These are phyloP conservation scores for Anagyrus pseudococci DNA, from an alignment of 2,888 invertebrate genomes.

Conservation along the genomic window DNA sequence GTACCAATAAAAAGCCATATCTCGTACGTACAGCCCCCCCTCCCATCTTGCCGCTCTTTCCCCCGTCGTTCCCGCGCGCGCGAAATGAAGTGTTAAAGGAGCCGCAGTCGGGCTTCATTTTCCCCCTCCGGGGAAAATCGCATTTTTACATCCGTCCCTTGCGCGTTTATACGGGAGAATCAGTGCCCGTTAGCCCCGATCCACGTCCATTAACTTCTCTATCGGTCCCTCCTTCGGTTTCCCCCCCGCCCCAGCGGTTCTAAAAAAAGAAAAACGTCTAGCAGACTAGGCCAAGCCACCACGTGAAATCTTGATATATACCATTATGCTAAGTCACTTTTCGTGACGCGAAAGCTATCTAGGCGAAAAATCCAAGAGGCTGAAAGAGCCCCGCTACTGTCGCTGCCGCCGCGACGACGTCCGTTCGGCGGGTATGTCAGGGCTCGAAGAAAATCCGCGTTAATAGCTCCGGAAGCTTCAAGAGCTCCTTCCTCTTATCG, in stretches of 20 bases:
- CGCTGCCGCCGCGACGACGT: too few species aligned
- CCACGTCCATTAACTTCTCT: constrained; percentile 19
- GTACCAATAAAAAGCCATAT: too few species aligned
- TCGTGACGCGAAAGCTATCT: constrained; percentile 3
- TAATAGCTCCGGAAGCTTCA: too few species aligned
- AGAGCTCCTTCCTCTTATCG: too few species aligned
- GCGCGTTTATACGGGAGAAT: background rate
- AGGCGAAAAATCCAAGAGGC: constrained; percentile 11
- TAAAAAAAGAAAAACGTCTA: too few species aligned
- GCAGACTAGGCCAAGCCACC: background rate
- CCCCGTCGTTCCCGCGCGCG: background rate
- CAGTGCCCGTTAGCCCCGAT: background rate
- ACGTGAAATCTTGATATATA: constrained; percentile 10
- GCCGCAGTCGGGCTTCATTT: background rate
- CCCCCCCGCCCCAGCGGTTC: background rate
- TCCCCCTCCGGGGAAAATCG: constrained; percentile 16
- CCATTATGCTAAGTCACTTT: constrained; percentile 26
- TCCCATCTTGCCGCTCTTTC: background rate
- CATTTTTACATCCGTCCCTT: constrained; percentile 12
- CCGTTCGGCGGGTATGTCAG: too few species aligned
- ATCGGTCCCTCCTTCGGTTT: background rate
- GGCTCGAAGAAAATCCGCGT: too few species aligned
- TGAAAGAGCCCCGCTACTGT: too few species aligned
- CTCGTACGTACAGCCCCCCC: too few species aligned
- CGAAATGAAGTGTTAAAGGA: background rate